phyloP scores from a whole-genome alignment of 2,113 vertebrate genomes.

The Indicator indicator region DNA sequence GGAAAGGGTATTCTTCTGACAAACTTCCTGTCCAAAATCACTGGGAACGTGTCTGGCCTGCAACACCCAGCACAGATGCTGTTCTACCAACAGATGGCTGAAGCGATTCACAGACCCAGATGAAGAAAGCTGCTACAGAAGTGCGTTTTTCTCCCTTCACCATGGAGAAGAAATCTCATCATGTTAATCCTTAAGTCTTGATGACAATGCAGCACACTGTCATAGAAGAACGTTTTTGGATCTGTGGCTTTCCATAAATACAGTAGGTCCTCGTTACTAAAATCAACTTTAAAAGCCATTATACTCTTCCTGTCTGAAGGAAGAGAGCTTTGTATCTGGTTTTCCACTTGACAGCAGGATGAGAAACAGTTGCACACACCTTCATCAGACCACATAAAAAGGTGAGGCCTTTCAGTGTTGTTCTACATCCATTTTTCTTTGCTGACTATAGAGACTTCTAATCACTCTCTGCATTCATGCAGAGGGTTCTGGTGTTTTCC shows the following conservation, averaged over 20 bases:
- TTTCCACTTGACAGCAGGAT: neutral
- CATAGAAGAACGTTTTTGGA: neutral
- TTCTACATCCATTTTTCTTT: neutral
- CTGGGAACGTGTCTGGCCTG: neutral
- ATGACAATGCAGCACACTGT: neutral
- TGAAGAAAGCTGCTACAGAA: neutral
- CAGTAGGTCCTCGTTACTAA: neutral
- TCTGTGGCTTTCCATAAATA: neutral
- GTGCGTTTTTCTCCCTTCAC: neutral
- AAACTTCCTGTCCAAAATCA: neutral
- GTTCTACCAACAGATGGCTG: conserved; percentile 37
- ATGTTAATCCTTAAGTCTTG: neutral
- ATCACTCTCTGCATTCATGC: neutral
- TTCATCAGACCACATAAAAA: neutral
- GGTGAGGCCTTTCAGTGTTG: neutral
- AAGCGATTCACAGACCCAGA: neutral
- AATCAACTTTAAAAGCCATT: neutral
- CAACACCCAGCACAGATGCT: neutral
- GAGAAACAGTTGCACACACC: neutral
- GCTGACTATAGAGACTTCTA: neutral
- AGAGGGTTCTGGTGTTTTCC: neutral
- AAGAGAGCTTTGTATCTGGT: neutral
- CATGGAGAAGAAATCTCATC: neutral
- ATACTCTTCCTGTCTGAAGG: neutral
- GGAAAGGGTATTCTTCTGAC: conserved; percentile 4